phyloP scores from a whole-genome alignment of 2,888 invertebrate genomes.

The Himalopsyche tibetana region DNA sequence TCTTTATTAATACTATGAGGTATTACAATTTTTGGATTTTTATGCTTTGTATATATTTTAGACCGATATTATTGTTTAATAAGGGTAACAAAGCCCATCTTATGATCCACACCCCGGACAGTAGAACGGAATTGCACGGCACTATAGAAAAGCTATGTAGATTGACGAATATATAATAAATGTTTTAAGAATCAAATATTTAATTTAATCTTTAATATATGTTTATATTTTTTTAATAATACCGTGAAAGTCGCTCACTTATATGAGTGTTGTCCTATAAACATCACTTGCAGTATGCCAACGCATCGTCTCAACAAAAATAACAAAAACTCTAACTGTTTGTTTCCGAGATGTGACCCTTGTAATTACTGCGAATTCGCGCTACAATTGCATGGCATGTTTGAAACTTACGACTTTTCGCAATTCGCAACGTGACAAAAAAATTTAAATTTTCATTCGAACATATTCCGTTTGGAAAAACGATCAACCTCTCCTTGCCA shows the following conservation, averaged over 20 bases:
- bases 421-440: slow-evolving; percentile 5
- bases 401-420: slow-evolving; percentile 14
- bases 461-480: slow-evolving; percentile 39
- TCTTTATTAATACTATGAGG: too few species aligned
- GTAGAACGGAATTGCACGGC: too few species aligned
- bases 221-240: too few species aligned
- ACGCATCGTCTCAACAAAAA: background rate
- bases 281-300: slow-evolving; percentile 6
- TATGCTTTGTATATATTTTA: too few species aligned
- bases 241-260: background rate
- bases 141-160: too few species aligned
- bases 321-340: background rate
- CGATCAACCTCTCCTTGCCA: background rate
- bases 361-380: background rate
- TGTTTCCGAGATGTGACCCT: background rate
- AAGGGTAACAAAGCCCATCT: too few species aligned
- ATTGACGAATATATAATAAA: too few species aligned
- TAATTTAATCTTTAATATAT: too few species aligned
- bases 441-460: slow-evolving; percentile 36
- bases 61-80: too few species aligned
- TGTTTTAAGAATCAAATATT: too few species aligned
- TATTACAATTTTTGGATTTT: too few species aligned
- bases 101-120: too few species aligned
- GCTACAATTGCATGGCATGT: background rate
- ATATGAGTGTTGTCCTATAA: background rate